phyloP scores from a whole-genome alignment of 2,113 vertebrate species.

The Craseonycteris thonglongyai region DNA sequence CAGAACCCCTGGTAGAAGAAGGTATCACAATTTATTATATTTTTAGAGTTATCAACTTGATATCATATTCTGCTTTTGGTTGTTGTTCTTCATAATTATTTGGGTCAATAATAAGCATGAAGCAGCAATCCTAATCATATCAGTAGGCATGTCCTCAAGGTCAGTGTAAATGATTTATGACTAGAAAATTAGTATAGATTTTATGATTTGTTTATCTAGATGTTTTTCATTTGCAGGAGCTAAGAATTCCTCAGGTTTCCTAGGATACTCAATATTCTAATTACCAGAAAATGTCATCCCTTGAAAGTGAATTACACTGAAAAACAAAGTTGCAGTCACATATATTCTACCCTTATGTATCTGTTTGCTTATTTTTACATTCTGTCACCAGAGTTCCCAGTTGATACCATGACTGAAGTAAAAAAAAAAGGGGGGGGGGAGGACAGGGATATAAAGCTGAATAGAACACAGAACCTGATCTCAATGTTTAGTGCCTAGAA shows the following conservation, averaged over 20 bases:
- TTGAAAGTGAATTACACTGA: neutral
- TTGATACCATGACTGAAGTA: neutral
- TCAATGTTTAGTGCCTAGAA: neutral
- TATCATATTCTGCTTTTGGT: neutral
- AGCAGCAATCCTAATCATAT: conserved; percentile 48
- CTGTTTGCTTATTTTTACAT: conserved; percentile 4
- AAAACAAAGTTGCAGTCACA: neutral
- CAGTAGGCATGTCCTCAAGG: conserved; percentile 39
- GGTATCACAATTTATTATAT: neutral
- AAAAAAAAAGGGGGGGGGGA: too few relatives aligned
- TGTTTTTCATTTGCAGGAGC: neutral
- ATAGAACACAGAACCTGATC: neutral
- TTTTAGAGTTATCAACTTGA: neutral
- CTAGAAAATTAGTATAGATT: conserved; percentile 62
- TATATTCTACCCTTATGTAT: neutral
- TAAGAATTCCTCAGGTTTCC: conserved; percentile 19
- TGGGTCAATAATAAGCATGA: conserved; percentile 48
- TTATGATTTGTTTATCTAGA: conserved; percentile 45
- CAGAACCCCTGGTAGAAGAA: neutral
- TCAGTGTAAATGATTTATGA: conserved; percentile 51
- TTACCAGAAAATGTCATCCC: neutral
- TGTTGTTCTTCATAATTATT: neutral
- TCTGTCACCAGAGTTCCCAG: neutral
- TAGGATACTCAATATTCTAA: neutral
- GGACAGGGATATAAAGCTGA: neutral